Evolutionary conservation across 2,113 vertebrate genomes (phyloP).

Genomic region (Hassar affinis): DNA sequence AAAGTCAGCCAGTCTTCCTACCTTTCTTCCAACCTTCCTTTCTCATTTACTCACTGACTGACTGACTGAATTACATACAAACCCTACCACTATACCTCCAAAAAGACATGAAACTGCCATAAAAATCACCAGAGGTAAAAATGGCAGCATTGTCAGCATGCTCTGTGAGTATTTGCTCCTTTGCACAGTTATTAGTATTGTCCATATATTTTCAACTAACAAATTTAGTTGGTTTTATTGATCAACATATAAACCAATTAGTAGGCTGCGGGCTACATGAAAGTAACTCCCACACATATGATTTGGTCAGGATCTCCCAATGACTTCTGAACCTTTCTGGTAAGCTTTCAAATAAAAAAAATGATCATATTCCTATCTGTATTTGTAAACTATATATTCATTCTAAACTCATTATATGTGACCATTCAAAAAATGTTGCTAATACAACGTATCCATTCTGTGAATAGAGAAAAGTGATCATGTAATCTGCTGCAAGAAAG

Average conservation of each 20-base stretch:
- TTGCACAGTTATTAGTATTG: background rate
- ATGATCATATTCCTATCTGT: background rate
- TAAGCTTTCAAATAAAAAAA: background rate
- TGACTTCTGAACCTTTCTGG: background rate
- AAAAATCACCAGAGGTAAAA: background rate
- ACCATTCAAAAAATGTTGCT: background rate
- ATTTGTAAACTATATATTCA: background rate
- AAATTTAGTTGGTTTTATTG: background rate
- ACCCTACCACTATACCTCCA: background rate
- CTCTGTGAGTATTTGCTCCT: background rate
- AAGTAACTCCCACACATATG: background rate
- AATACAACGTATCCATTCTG: background rate
- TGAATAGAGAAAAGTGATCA: conserved; percentile 3
- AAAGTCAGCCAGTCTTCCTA: too few relatives aligned
- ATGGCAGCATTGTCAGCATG: background rate
- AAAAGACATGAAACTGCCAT: background rate
- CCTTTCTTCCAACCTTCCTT: background rate
- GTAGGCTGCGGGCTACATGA: background rate
- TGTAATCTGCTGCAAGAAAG: conserved; percentile 20
- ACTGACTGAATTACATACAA: background rate
- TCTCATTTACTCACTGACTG: background rate
- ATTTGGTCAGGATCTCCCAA: background rate
- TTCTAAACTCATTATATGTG: too few relatives aligned
- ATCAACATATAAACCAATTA: background rate
- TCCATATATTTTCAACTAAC: background rate